Base-by-base conservation (phyloP, 2,888 invertebrate genomes). In the Nephrocerus scutellatus region DNA sequence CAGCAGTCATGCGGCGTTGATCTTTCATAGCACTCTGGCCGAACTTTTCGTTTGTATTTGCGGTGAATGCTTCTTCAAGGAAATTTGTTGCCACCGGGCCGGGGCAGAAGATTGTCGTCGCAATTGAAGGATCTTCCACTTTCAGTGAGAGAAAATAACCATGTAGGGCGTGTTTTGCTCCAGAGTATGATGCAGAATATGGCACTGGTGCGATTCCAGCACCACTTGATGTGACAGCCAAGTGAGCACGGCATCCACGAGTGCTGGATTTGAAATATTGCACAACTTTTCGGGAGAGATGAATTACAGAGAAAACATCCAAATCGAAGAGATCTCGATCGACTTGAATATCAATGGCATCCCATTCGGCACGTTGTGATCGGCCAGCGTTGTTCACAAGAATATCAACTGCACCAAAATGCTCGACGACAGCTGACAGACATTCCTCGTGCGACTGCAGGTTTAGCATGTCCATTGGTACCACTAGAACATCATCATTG, bases 311-410 rank as follows among this genome's bases (percentile, higher is more conserved):
- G 48, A 89, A 81, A 1, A 87, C 83, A 62, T 90, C 86, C 38
- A 88, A 59, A 22, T 86, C 79, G 57, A 89, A 83, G 53, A 87
- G 69, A 43, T 82, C 75, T 30, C 71, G 72, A 60, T 90, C 88
- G 0, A 89, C 86, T 26, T 70, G 63, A 2, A 83, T 46, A 2
- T 81, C 76, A 30, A 82, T 84, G 2, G 79, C 71, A 44, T 80
- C 79, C 80, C 83, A 87, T 14, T 62, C 53, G 1, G 82, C 82
- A 46, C 87, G 70, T 60, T 89, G 88, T 6, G 84, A 82, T 37
- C 85, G 68, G 0, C 87, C 88, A 2, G 87, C 87, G 68, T 89
- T 89, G 58, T 84, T 85, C 0, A 89, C 75, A 23, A 89, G 69
- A 39, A 88, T 74, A 58, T 89, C 84, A 26, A 89, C 64, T 70